These are phyloP conservation scores for Agrotis exclamationis DNA, from an alignment of 2,888 invertebrate species.

Conservation along the genomic window DNA sequence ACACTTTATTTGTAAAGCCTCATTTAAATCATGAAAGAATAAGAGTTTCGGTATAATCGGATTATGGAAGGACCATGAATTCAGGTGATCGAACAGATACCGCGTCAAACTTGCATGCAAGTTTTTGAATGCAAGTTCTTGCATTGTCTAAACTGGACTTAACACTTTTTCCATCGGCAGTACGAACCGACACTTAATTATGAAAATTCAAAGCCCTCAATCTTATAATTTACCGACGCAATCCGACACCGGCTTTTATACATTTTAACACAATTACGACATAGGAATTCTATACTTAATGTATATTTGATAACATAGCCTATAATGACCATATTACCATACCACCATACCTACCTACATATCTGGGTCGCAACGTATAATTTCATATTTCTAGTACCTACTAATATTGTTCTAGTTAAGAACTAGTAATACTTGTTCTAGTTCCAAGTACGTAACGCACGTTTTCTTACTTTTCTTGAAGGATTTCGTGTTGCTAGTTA, in stretches of 20 bases:
- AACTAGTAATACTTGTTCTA: conserved; percentile 50
- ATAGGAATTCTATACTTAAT: conserved; percentile 47
- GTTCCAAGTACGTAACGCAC: conserved; percentile 31
- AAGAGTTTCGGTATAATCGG: too few relatives aligned
- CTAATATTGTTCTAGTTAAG: conserved; percentile 53
- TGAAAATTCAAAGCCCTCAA: conserved; percentile 59
- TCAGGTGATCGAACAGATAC: too few relatives aligned
- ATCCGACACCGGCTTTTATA: conserved; percentile 52
- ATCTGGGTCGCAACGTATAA: conserved; percentile 49
- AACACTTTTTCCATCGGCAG: neutral
- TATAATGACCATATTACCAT: conserved; percentile 50
- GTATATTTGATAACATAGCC: conserved; percentile 44
- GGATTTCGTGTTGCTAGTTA: conserved; percentile 29
- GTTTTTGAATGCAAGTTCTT: too few relatives aligned
- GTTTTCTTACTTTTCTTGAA: conserved; percentile 46
- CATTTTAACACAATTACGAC: conserved; percentile 53
- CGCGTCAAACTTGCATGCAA: too few relatives aligned
- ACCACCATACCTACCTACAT: conserved; percentile 1
- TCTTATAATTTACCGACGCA: conserved; percentile 58
- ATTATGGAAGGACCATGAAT: too few relatives aligned
- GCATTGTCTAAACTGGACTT: too few relatives aligned
- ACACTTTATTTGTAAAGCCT: neutral
- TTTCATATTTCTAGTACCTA: conserved; percentile 51
- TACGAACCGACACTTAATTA: conserved; percentile 50
- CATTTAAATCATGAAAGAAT: too few relatives aligned